Base-by-base conservation (phyloP, 2,888 invertebrate species). In the Cephus rjabovi region DNA sequence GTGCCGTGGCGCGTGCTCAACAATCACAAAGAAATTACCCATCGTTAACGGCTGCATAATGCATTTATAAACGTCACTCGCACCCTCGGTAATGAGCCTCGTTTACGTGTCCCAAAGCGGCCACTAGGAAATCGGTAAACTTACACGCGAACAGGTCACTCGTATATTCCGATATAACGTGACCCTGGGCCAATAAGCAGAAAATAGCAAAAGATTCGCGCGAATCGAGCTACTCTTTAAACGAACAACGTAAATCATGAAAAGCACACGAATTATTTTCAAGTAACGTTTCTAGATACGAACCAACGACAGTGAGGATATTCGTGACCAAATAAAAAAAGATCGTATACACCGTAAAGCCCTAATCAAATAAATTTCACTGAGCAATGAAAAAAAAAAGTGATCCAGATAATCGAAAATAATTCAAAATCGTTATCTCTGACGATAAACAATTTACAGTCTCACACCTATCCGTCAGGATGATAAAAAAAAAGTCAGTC, bases 31-130 rank as follows among this genome's bases (percentile, higher is more conserved):
- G 76, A 71, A 71, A 71, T 71, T 71, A 34, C 34, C 34, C 70
- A 40, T 40, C 40, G 77, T 75, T 77, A 77, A 75, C 68, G 74
- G 75, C 77, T 34, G 56, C 71, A 40, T 77, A 77, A 77, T 77
- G 77, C 75, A 75, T 77, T 77, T 77, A 77, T 77, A 77, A 77
- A 77, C 75, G 77, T 77, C 74, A 75, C 77, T 75, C 71, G 71
- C 34, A 71, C 71, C 71, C 71, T 15, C 71, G 71, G 12, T 71
- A 71, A 71, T 71, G 71, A 34, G 31, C 71, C 56, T 23, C 9
- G 56, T 23, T 56, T 56, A 56, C 56, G 56, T 56, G 9, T 56
- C 56, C 6, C 56, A 56, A 23, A 23, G 56, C 23, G 3, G 56
- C 56, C 56, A 56, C 56, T 23, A 23, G 9, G 56, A 23, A 56